phyloP scores from a whole-genome alignment of 2,113 vertebrate species.

The Geococcyx californianus region DNA sequence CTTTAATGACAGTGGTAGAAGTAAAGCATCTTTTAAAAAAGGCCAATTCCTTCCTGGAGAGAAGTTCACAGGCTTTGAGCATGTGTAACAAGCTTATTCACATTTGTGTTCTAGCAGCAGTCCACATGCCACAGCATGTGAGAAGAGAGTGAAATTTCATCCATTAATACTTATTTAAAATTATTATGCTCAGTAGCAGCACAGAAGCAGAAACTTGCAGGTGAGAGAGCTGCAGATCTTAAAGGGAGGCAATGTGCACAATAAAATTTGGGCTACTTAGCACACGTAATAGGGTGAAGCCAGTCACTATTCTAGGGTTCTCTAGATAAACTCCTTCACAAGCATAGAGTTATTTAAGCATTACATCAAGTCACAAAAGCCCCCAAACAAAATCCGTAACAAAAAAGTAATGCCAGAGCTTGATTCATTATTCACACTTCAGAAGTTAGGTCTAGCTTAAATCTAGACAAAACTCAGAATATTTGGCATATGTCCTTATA shows the following conservation, averaged over 20 bases:
- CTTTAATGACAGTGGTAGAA: neutral
- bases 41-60: neutral
- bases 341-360: neutral
- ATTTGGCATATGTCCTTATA: neutral
- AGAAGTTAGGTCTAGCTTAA: neutral
- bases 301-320: neutral
- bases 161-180: neutral
- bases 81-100: neutral
- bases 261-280: neutral
- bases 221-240: neutral
- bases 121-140: neutral
- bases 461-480: neutral
- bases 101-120: neutral
- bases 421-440: neutral
- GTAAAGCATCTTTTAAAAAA: neutral
- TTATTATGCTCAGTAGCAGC: neutral
- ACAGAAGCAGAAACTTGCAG: neutral
- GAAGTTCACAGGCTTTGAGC: neutral
- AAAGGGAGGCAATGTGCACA: neutral
- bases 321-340: neutral
- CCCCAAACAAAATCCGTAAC: neutral
- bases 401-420: neutral
- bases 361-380: neutral
- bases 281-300: neutral
- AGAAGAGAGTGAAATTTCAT: neutral